Percentiles rank a stretch among this genome's conserved stretches.
Conservation (phyloP, 2,888 invertebrate species). For the Drosophila kuntzei region DNA sequence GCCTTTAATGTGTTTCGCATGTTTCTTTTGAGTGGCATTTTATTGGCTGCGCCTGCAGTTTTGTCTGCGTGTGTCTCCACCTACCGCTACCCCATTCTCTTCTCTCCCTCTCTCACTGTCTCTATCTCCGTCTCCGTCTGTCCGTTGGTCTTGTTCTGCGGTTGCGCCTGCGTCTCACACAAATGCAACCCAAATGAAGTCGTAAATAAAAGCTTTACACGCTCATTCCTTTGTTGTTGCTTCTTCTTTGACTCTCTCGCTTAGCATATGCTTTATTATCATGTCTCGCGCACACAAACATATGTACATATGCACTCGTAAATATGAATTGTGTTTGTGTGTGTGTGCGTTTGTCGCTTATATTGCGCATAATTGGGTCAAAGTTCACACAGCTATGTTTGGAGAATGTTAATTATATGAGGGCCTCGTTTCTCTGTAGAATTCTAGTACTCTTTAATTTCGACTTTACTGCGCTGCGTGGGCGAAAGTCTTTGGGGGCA, state of each 20-base stretch:
- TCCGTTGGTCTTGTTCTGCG: slow-evolving; percentile 41
- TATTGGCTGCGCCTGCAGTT: slow-evolving; percentile 62
- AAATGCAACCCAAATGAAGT: slow-evolving; percentile 48
- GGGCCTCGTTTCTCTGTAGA: slow-evolving; percentile 9
- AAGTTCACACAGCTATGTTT: slow-evolving; percentile 71
- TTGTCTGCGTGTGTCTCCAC: slow-evolving; percentile 9
- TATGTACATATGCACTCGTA: slow-evolving; percentile 26
- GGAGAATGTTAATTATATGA: slow-evolving; percentile 72
- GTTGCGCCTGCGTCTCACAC: slow-evolving; percentile 60
- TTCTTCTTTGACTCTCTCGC: slow-evolving; percentile 31
- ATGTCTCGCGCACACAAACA: slow-evolving; percentile 34
- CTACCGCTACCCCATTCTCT: background rate
- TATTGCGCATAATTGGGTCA: slow-evolving; percentile 71
- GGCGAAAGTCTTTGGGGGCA: slow-evolving; percentile 52
- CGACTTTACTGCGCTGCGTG: slow-evolving; percentile 26
- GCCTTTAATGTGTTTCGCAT: slow-evolving; percentile 79
- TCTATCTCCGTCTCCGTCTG: slow-evolving; percentile 1
- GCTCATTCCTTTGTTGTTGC: slow-evolving; percentile 32
- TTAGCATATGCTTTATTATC: slow-evolving; percentile 65
- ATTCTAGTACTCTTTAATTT: slow-evolving; percentile 13
- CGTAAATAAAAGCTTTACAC: slow-evolving; percentile 63
- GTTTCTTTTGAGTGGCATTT: slow-evolving; percentile 66
- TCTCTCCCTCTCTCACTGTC: background rate
- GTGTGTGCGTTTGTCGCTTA: slow-evolving; percentile 43
- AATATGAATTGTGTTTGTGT: slow-evolving; percentile 34